Base-by-base conservation (phyloP, 2,797 vertebrate genomes). In the Esox masquinongy region DNA sequence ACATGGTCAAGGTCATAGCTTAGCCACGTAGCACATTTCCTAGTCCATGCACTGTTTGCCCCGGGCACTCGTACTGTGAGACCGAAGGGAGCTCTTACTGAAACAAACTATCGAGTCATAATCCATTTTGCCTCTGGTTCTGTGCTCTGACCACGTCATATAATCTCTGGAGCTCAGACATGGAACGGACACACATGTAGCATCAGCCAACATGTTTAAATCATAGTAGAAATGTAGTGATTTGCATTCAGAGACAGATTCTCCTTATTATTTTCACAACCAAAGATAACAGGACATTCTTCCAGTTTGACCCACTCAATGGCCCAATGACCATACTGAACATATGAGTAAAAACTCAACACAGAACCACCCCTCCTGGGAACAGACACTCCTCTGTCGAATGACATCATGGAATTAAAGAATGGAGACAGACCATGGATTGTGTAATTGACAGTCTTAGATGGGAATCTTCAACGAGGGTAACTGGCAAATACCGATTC, bases 171-270 rank as follows among this genome's bases (percentile, higher is more conserved):
- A 74, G 74, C 78, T 79, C 64, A 50, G 78, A 70, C 14, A 66
- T 75, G 34, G 74, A 76, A 76, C 29, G 72, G 77, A 70, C 72
- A 72, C 78, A 84, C 77, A 88, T 74, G 87, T 79, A 86, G 77
- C 78, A 67, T 43, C 1, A 43, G 39, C 39, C 39, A 43, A 24
- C 82, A 88, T 88, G 85, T 83, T 85, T 88, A 86, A 90, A 85
- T 87, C 82, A 90, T 85, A 74, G 77, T 11, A 71, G 64, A 59
- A 74, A 68, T 43, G 64, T 31, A 19, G 49, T 77, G 74, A 77
- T n/a, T 85, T 82, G 82, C 64, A 73, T 78, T 66, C 63, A 29
- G 16, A 64, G 15, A 66, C 26, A 1, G 2, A 1, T 6, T 66
- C 15, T 26, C 5, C 26, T 31, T 7, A 26, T 66, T 34, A 16